Evolutionary conservation across 1,140 invertebrate genomes (phyloP).

Genomic region (fruit fly (Drosophila melanogaster)): Release_6_plus_ISO1_MT NT_037436.4:16291001-16291500

Average conservation of each 20-base stretch:
- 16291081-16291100: slow-evolving; percentile 51
- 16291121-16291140: slow-evolving; percentile 73
- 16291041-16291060: not conserved
- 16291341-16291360: too few relatives aligned
- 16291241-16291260: not conserved
- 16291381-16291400: too few relatives aligned
- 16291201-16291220: not conserved
- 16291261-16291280: too few relatives aligned
- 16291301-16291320: too few relatives aligned
- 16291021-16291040: slow-evolving; percentile 37
- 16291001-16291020: slow-evolving; percentile 57
- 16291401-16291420: too few relatives aligned
- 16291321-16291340: too few relatives aligned
- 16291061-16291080: slow-evolving; percentile 8
- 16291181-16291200: slow-evolving; percentile 9
- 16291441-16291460: too few relatives aligned
- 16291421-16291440: too few relatives aligned
- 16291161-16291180: slow-evolving; percentile 70
- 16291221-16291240: slow-evolving; percentile 1
- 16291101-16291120: slow-evolving; percentile 71
- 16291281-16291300: too few relatives aligned
- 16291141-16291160: slow-evolving; percentile 77
- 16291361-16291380: too few relatives aligned
- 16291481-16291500: too few relatives aligned
- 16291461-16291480: too few relatives aligned